A percentile compares a stretch with the other conserved stretches of the same genome.
Conservation (phyloP, 2,113 vertebrate genomes). For the Columba livia region DNA sequence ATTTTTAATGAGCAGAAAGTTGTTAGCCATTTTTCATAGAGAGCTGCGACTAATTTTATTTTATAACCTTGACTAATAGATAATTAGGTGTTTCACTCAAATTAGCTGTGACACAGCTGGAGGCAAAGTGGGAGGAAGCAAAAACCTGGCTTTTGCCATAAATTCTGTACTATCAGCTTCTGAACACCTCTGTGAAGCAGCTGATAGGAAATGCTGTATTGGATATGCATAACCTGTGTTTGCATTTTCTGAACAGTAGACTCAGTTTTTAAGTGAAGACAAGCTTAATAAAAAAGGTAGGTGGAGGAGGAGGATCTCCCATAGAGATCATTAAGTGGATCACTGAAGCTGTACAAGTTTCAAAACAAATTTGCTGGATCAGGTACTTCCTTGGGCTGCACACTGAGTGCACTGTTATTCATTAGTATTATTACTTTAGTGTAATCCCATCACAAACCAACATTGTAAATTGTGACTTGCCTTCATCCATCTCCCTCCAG, state of each 20-base stretch:
- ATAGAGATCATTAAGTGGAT: not conserved
- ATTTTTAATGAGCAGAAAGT: slow-evolving; percentile 31
- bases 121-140: slow-evolving; percentile 42
- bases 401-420: not conserved
- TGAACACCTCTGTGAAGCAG: slow-evolving; percentile 26
- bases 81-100: slow-evolving; percentile 60
- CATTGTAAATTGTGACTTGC: not conserved
- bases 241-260: not conserved
- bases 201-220: not conserved
- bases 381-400: not conserved
- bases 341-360: not conserved
- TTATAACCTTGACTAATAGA: slow-evolving; percentile 59
- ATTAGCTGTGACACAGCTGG: slow-evolving; percentile 46
- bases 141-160: slow-evolving; percentile 9
- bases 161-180: slow-evolving; percentile 30
- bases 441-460: not conserved
- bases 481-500: not conserved
- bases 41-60: slow-evolving; percentile 47
- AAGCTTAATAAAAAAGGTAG: not conserved
- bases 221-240: not conserved
- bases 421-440: not conserved
- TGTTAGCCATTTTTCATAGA: slow-evolving; percentile 49
- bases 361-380: slow-evolving; percentile 2
- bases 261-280: not conserved
- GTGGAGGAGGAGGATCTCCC: not conserved